Evolutionary conservation across 2,888 invertebrate genomes (phyloP).

Genomic region (Agonum fuliginosum): DNA sequence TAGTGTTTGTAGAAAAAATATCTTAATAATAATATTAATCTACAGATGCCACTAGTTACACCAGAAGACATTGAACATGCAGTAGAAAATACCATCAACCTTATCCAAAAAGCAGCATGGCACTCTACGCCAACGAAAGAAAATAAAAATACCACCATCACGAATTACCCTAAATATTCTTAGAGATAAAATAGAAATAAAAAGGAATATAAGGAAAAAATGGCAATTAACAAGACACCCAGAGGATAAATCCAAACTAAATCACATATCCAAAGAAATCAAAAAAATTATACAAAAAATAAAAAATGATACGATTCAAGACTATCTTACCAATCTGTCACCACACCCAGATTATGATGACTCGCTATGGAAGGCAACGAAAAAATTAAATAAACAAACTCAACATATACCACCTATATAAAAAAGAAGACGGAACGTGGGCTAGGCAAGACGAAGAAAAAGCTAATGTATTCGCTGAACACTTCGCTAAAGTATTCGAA

Average conservation of each 20-base stretch:
- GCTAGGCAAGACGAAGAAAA: constrained; percentile 3
- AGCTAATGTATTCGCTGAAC: constrained; percentile 35
- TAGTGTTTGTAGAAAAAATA: too few relatives aligned
- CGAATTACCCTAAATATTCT: constrained; percentile 58
- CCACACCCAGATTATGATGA: not conserved
- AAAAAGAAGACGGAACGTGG: constrained; percentile 23
- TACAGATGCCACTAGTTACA: constrained; percentile 56
- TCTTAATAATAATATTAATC: constrained; percentile 56
- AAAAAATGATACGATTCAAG: not conserved
- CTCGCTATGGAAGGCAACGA: too few relatives aligned
- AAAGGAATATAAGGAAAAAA: constrained; percentile 50
- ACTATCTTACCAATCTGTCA: constrained; percentile 23
- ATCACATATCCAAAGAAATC: constrained; percentile 56
- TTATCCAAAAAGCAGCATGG: constrained; percentile 60
- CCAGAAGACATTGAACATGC: constrained; percentile 60
- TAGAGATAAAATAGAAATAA: constrained; percentile 47
- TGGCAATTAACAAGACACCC: constrained; percentile 60
- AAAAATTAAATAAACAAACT: constrained; percentile 29
- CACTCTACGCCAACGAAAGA: not conserved
- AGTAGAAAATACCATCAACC: constrained; percentile 51
- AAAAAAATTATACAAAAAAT: constrained; percentile 37
- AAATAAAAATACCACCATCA: not conserved
- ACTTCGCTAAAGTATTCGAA: constrained; percentile 42
- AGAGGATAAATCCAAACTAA: constrained; percentile 57
- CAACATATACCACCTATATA: constrained; percentile 8